Conservation (phyloP, 2,888 invertebrate genomes). For the Nyleta sp. region DNA sequence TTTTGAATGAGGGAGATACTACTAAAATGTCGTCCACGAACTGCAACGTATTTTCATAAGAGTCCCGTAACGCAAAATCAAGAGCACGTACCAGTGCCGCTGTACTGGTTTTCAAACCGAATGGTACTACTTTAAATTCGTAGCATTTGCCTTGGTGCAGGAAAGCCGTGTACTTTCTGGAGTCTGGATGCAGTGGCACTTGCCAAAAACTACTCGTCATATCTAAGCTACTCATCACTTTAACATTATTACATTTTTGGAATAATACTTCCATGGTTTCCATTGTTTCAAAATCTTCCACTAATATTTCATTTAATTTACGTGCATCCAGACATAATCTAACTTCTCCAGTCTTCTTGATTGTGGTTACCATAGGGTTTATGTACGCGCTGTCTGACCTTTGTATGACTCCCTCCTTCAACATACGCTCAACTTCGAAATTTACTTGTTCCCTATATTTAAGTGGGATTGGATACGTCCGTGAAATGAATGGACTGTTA, state of each 20-base stretch:
- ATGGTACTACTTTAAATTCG: constrained; percentile 22
- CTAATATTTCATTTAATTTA: constrained; percentile 9
- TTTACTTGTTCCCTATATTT: constrained; percentile 17
- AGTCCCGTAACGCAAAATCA: background rate
- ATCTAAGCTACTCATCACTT: constrained; percentile 3
- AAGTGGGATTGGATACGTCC: constrained; percentile 10
- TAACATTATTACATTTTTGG: background rate
- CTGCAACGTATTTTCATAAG: background rate
- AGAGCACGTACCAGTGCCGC: background rate
- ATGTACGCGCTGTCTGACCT: background rate
- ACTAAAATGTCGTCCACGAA: background rate
- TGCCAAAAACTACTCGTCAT: constrained; percentile 18
- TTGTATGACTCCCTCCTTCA: constrained; percentile 15
- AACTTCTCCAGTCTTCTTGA: constrained; percentile 8
- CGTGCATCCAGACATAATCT: constrained; percentile 22
- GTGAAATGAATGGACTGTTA: background rate
- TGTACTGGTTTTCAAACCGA: background rate
- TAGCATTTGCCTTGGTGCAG: constrained; percentile 2
- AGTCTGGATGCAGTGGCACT: constrained; percentile 11
- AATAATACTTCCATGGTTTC: constrained; percentile 10
- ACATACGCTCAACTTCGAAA: constrained; percentile 1
- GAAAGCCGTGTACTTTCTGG: constrained; percentile 11
- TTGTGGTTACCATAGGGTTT: constrained; percentile 3
- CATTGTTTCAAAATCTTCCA: constrained; percentile 19
- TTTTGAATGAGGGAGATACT: background rate